Conservation (phyloP, 2,797 vertebrate genomes). For the Caiman crocodilus region DNA sequence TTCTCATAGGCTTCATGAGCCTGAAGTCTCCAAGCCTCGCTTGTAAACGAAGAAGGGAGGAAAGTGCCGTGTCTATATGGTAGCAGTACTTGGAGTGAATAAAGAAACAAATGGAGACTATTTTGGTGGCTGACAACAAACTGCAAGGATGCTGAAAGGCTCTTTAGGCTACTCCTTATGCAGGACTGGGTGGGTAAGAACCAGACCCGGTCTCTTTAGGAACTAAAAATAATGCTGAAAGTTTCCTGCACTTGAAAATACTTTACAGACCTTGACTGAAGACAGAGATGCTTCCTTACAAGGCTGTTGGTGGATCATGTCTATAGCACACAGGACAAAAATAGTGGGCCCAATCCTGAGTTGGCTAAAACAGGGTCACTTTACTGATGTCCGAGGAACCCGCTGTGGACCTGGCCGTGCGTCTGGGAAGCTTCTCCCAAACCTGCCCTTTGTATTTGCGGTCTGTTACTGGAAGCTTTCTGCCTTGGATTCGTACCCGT, state of each 20-base stretch:
- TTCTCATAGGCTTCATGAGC: not conserved
- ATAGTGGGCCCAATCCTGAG: not conserved
- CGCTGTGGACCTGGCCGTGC: not conserved
- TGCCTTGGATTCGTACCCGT: not conserved
- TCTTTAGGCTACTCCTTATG: not conserved
- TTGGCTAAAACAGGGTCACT: not conserved
- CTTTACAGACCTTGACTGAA: not conserved
- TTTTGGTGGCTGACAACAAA: not conserved
- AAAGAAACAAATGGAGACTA: not conserved
- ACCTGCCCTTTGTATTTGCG: not conserved
- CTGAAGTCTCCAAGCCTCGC: not conserved
- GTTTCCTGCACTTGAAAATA: not conserved
- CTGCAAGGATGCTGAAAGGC: not conserved
- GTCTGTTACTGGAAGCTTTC: not conserved
- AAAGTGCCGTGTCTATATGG: not conserved
- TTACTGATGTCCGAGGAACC: not conserved
- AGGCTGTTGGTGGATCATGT: not conserved
- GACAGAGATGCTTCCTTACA: not conserved
- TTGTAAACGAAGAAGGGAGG: not conserved
- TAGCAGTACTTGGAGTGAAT: not conserved
- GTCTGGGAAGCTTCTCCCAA: not conserved
- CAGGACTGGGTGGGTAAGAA: not conserved
- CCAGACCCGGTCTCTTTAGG: too few species aligned
- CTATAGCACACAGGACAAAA: not conserved
- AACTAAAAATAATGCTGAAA: not conserved